Conservation (phyloP, 1,140 invertebrate species). For the Zaprionus kolodkinae region DNA sequence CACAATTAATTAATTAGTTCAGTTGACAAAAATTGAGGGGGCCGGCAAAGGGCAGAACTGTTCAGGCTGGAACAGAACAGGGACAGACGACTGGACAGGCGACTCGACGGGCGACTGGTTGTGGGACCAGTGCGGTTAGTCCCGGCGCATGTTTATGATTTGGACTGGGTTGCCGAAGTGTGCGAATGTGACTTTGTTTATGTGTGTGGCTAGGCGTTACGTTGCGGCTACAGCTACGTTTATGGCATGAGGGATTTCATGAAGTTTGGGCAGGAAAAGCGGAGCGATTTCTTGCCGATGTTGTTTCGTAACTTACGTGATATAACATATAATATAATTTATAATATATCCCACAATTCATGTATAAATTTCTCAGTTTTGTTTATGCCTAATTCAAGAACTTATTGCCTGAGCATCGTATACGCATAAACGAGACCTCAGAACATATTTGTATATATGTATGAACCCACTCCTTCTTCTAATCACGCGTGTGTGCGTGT, state of each 20-base stretch:
- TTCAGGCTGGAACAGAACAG: too few relatives aligned
- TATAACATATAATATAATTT: too few relatives aligned
- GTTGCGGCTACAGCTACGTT: slow-evolving; percentile 34
- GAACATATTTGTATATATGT: slow-evolving; percentile 21
- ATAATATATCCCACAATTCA: too few relatives aligned
- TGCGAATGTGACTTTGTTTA: slow-evolving; percentile 29
- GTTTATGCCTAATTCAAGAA: not conserved
- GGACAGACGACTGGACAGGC: not conserved
- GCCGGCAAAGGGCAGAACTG: not conserved
- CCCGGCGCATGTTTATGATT: slow-evolving; percentile 69
- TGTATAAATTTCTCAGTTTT: not conserved
- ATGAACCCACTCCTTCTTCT: slow-evolving; percentile 5
- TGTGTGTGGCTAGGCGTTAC: slow-evolving; percentile 21
- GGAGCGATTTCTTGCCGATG: not conserved
- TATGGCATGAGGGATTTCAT: slow-evolving; percentile 23
- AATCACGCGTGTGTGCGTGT: not conserved
- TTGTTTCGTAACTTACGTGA: not conserved
- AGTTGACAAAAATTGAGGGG: slow-evolving; percentile 81
- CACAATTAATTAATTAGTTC: slow-evolving; percentile 83
- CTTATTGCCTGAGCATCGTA: not conserved
- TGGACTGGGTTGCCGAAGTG: slow-evolving; percentile 50
- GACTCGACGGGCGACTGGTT: not conserved
- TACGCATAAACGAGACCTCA: slow-evolving; percentile 46
- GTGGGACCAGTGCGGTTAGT: slow-evolving; percentile 45
- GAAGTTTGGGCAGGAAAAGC: not conserved